Evolutionary conservation across 2,797 vertebrate species (phyloP), one percentile per base, ranked within the genome.

Genomic region (Columba guinea): DNA sequence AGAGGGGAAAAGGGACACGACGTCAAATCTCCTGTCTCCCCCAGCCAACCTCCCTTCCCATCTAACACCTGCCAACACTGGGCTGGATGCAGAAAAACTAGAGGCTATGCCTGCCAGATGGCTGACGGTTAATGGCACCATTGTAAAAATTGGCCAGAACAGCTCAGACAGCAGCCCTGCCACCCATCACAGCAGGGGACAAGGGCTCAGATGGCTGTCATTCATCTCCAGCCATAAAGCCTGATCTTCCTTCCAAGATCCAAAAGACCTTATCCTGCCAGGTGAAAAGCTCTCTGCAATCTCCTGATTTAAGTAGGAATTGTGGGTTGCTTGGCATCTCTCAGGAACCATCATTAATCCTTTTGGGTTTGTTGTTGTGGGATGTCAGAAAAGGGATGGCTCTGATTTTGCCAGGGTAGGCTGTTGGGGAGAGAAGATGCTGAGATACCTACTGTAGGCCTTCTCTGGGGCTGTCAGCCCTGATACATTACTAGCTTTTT

Each of bases 81-180:
- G 84, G 32, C 49, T 89, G 65, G 49, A 64, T 92, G 83, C 58
- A 90, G 84, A 81, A 90, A 89, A 95, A 84, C 90, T 24, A 94
- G 84, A 84, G 27, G 51, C 90, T 88, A 60, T 1, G 86, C 71
- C 73, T 97, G 96, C 95, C 96, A 96, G 93, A 94, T 95, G 91
- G 83, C 91, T 94, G 95, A 64, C 70, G 73, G 90, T 95, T 89
- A 94, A 91, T 80, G 84, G 86, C 84, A 87, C 80, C 69, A 79
- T 95, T 96, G 96, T 97, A 90, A 91, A 95, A 94, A 74, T 51
- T 68, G 87, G 95, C 89, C 87, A 91, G 82, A 89, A 59, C 41
- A 82, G 75, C 84, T 94, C 84, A 92, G 95, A 95, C 80, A 90
- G 92, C 80, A 91, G 78, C 60, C 44, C 59, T 91, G 92, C 88